phyloP scores from a whole-genome alignment of 2,113 vertebrate species.

The Eonycteris spelaea region DNA sequence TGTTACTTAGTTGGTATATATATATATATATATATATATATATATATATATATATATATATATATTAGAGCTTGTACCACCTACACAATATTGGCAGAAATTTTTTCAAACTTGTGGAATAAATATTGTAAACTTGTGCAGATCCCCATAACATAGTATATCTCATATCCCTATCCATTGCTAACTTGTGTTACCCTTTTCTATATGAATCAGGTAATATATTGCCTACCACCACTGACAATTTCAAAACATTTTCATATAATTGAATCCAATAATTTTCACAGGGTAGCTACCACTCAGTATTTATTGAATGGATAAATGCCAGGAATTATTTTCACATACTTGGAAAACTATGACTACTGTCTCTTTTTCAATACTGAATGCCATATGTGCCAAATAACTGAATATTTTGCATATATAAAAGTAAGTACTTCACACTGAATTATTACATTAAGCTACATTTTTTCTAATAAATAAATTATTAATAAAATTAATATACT shows the following conservation, averaged over 20 bases:
- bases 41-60: too few species aligned
- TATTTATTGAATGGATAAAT: neutral
- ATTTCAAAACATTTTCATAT: neutral
- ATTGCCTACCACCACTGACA: neutral
- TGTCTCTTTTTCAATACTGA: neutral
- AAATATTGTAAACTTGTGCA: neutral
- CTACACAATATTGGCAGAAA: neutral
- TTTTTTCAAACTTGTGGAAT: neutral
- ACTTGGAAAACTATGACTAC: neutral
- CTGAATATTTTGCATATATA: neutral
- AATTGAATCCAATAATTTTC: neutral
- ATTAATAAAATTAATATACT: neutral
- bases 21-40: too few species aligned
- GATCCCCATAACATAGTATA: neutral
- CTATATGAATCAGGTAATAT: neutral
- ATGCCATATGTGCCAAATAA: neutral
- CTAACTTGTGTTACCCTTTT: neutral
- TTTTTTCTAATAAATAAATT: neutral
- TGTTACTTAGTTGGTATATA: neutral
- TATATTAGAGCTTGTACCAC: neutral
- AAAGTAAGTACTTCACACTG: neutral
- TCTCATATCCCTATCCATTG: neutral
- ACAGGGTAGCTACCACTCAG: neutral
- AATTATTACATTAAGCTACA: neutral
- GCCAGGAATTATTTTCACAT: neutral